Evolutionary conservation across 2,797 vertebrate species (phyloP).

Genomic region (Threskiornis aethiopicus): DNA sequence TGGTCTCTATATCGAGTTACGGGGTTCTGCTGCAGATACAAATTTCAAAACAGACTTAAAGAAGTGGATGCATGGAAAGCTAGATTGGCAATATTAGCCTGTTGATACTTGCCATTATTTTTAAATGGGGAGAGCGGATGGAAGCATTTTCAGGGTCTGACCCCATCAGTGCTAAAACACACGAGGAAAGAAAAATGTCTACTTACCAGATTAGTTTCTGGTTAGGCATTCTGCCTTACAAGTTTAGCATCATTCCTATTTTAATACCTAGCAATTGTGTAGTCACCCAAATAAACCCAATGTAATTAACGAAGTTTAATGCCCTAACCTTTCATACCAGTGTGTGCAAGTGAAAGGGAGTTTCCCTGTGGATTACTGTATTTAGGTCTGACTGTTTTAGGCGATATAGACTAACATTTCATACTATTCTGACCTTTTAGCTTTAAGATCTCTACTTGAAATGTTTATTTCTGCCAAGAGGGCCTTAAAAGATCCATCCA

Average conservation of each 20-base stretch:
- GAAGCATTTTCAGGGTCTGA: background rate
- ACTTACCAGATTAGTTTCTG: slow-evolving; percentile 19
- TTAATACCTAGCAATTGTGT: background rate
- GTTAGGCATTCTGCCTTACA: background rate
- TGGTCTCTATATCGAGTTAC: background rate
- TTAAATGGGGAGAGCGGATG: background rate
- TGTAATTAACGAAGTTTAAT: background rate
- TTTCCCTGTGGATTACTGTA: background rate
- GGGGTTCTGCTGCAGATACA: background rate
- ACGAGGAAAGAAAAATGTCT: background rate
- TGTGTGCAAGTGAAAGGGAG: background rate
- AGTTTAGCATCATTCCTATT: background rate
- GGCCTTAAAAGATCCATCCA: slow-evolving; percentile 72
- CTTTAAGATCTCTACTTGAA: slow-evolving; percentile 44
- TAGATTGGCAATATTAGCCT: background rate
- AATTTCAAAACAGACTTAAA: background rate
- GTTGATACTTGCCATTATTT: background rate
- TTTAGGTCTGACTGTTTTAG: background rate
- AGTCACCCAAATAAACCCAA: background rate
- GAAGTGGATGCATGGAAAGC: background rate
- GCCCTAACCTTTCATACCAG: background rate
- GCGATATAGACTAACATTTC: background rate
- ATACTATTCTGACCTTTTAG: background rate
- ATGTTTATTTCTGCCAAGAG: slow-evolving; percentile 54
- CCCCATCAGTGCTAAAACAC: background rate